Evolutionary conservation across 2,888 invertebrate species (phyloP), one percentile per base, ranked within the genome.

Genomic region (Ectobius pallidus): DNA sequence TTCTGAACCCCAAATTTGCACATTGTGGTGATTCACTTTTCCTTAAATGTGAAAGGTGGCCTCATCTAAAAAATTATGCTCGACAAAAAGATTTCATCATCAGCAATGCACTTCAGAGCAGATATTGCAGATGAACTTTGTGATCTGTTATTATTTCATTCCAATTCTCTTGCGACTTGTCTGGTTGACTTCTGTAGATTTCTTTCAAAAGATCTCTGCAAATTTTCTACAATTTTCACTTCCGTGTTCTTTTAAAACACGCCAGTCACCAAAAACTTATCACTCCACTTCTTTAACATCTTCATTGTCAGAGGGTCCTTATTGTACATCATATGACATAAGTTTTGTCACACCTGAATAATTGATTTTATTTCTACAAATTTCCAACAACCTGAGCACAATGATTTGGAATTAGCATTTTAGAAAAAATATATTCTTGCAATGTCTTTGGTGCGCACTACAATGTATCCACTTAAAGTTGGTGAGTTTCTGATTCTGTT

Each of bases 311-410:
- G 16, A 46, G 46, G 4, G 46, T 46, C n/a, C n/a, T 46, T 34
- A 34, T 11, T 34, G 11, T 34, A 34, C 34, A 7, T 7, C 34
- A 7, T 11, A 34, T 6, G 34, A 34, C 34, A 11, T 14, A 46
- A 46, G 46, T 46, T 46, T 46, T n/a, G n/a, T 46, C n/a, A 4
- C 46, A 46, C 46, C n/a, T 46, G 46, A 46, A 46, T n/a, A 46
- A 14, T 46, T 7, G n/a, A 46, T 46, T 34, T 34, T 11, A 11
- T 11, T 34, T 34, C 34, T 34, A 11, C 34, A 34, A 7, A 34
- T 11, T 11, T 7, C 34, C 34, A 34, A 6, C 6, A 39, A 14
- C 39, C 39, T 14, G 39, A 3, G n/a, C 11, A 46, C 46, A 4
- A 7, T 46, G 9, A n/a, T 46, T 46, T 46, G 46, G n/a, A 46